Conservation (phyloP, 2,797 vertebrate species). For the Eptatretus atami region DNA sequence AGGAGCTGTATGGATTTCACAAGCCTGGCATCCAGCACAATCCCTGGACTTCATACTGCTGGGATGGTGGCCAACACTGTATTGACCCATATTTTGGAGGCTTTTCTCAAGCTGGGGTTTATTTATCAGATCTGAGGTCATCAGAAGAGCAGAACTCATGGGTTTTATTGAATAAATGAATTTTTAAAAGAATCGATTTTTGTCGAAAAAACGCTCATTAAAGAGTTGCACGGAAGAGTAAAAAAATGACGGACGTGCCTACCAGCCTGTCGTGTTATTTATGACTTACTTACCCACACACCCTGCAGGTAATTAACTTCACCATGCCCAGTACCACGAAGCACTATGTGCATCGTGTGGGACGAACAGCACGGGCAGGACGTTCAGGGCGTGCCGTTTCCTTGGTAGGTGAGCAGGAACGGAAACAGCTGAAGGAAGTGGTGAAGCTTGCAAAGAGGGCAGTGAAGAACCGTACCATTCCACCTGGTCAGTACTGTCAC, state of each 20-base stretch:
- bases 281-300: background rate
- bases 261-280: background rate
- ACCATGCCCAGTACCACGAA: conserved; percentile 81
- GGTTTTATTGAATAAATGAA: too few relatives aligned
- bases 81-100: too few relatives aligned
- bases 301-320: conserved; percentile 61
- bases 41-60: too few relatives aligned
- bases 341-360: conserved; percentile 77
- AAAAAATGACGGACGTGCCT: background rate
- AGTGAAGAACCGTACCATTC: conserved; percentile 59
- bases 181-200: too few relatives aligned
- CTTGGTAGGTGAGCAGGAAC: conserved; percentile 59
- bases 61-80: too few relatives aligned
- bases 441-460: conserved; percentile 40
- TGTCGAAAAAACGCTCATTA: too few relatives aligned
- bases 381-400: conserved; percentile 59
- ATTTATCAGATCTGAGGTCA: too few relatives aligned
- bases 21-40: too few relatives aligned
- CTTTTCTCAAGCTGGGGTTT: too few relatives aligned
- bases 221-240: too few relatives aligned
- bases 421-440: conserved; percentile 70
- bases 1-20: too few relatives aligned
- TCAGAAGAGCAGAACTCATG: too few relatives aligned
- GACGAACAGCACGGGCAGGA: conserved; percentile 54
- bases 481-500: conserved; percentile 16